These are phyloP conservation scores for Oncorhynchus mykiss DNA, from an alignment of 2,113 vertebrate genomes.

Conservation along the genomic window DNA sequence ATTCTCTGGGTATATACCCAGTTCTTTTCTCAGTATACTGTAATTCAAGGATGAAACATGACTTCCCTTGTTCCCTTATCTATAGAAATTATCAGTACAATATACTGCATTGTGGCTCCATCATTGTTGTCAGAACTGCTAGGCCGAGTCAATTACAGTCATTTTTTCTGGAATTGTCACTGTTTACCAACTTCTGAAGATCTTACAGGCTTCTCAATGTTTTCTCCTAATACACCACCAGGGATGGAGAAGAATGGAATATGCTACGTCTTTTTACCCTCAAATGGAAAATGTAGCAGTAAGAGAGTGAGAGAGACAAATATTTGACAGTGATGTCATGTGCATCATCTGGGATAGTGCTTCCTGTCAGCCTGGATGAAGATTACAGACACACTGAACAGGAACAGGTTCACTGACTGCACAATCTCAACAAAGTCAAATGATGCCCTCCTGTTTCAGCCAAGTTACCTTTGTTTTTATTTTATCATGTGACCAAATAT, in stretches of 20 bases:
- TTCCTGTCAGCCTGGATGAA: background rate
- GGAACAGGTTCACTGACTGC: conserved; percentile 27
- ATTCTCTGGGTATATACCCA: background rate
- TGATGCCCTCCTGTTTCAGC: background rate
- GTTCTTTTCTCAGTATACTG: conserved; percentile 28
- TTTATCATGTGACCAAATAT: too few species aligned
- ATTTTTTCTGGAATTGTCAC: too few species aligned
- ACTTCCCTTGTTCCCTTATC: conserved; percentile 28
- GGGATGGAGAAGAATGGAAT: conserved; percentile 28
- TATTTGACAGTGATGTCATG: conserved; percentile 46
- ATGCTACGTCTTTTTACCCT: conserved; percentile 16
- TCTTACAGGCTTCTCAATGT: conserved; percentile 14
- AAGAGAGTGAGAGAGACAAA: conserved; percentile 32
- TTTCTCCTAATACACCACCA: conserved; percentile 37
- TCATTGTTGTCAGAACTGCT: background rate
- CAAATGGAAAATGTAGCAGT: conserved; percentile 38
- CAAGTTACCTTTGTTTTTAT: background rate
- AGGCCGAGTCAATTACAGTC: background rate
- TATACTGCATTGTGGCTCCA: conserved; percentile 2
- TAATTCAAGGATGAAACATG: conserved; percentile 22
- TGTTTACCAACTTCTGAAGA: background rate
- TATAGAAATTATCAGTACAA: conserved; percentile 28
- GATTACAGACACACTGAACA: conserved; percentile 23
- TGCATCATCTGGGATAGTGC: conserved; percentile 16
- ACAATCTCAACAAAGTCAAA: conserved; percentile 25